A percentile compares a stretch with the other conserved stretches of the same genome.
Conservation (phyloP, 2,888 invertebrate genomes). For the Quadriops clusia region DNA sequence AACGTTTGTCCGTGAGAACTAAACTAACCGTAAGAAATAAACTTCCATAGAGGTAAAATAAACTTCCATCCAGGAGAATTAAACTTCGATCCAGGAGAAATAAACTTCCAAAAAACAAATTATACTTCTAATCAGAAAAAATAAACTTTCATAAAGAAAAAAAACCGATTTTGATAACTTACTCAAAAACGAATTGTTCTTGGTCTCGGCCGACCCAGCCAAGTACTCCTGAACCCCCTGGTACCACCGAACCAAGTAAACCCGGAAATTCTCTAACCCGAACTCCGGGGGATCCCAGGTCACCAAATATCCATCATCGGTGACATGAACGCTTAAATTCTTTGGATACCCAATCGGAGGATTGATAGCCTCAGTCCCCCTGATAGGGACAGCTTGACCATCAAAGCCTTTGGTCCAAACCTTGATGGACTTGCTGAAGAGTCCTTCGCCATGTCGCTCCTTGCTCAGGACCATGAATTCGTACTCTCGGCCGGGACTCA, state of each 20-base stretch:
- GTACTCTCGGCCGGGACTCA: constrained; percentile 64
- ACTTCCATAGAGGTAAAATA: too few relatives aligned
- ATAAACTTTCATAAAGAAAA: background rate
- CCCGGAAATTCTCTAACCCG: constrained; percentile 43
- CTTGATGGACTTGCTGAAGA: constrained; percentile 75
- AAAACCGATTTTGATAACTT: constrained; percentile 11
- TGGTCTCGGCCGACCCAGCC: constrained; percentile 55
- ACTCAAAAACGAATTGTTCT: constrained; percentile 44
- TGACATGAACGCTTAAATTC: constrained; percentile 58
- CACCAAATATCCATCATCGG: constrained; percentile 64
- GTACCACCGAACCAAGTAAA: constrained; percentile 58
- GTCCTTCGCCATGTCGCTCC: constrained; percentile 77
- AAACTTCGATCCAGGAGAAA: too few relatives aligned
- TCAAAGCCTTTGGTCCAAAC: constrained; percentile 54
- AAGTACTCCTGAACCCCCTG: constrained; percentile 49
- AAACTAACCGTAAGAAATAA: too few relatives aligned
- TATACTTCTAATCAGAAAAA: too few relatives aligned
- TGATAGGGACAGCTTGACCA: too few relatives aligned
- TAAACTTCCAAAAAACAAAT: too few relatives aligned
- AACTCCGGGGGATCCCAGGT: constrained; percentile 58
- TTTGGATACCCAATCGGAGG: constrained; percentile 44
- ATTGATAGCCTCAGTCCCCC: too few relatives aligned
- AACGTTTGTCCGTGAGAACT: too few relatives aligned
- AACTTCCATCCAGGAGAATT: too few relatives aligned
- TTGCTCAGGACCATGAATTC: constrained; percentile 85